A percentile compares a stretch with the other conserved stretches of the same genome.
phyloP scores from a whole-genome alignment of 2,797 vertebrate genomes.

The Harpagifer antarcticus region DNA sequence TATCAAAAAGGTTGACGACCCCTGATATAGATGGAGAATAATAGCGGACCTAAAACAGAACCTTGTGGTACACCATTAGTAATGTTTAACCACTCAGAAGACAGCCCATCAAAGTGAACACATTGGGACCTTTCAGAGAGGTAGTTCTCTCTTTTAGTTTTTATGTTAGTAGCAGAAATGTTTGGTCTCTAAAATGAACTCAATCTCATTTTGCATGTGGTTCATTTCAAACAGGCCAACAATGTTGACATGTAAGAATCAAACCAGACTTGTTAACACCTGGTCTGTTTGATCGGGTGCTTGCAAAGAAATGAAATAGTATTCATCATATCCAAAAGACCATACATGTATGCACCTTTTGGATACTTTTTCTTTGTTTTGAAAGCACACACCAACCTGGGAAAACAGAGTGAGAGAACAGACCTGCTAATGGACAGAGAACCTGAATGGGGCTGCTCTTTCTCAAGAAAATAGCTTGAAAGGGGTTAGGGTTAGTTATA shows the following conservation, averaged over 20 bases:
- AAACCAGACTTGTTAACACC: conserved; percentile 71
- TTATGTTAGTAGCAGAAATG: conserved; percentile 54
- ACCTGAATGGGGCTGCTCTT: conserved; percentile 28
- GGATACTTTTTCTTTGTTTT: conserved; percentile 37
- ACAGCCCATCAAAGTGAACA: too few species aligned
- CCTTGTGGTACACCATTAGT: too few species aligned
- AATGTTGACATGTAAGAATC: conserved; percentile 70
- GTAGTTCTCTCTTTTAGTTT: too few species aligned
- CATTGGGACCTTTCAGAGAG: too few species aligned
- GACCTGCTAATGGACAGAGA: conserved; percentile 1
- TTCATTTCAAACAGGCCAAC: conserved; percentile 70
- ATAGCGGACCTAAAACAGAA: too few species aligned
- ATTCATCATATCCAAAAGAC: conserved; percentile 42
- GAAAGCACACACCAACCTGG: conserved; percentile 8
- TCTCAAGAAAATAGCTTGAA: conserved; percentile 41
- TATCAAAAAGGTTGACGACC: too few species aligned
- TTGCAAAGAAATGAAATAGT: conserved; percentile 30
- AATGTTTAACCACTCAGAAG: too few species aligned
- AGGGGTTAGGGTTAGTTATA: conserved; percentile 18
- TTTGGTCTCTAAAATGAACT: conserved; percentile 57
- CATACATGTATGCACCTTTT: conserved; percentile 26
- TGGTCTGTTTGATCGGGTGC: conserved; percentile 51
- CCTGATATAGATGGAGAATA: too few species aligned
- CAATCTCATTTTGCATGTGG: conserved; percentile 65
- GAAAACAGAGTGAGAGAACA: conserved; percentile 24